Conservation (phyloP, 2,888 invertebrate genomes). For the Heliconius ethilla region DNA sequence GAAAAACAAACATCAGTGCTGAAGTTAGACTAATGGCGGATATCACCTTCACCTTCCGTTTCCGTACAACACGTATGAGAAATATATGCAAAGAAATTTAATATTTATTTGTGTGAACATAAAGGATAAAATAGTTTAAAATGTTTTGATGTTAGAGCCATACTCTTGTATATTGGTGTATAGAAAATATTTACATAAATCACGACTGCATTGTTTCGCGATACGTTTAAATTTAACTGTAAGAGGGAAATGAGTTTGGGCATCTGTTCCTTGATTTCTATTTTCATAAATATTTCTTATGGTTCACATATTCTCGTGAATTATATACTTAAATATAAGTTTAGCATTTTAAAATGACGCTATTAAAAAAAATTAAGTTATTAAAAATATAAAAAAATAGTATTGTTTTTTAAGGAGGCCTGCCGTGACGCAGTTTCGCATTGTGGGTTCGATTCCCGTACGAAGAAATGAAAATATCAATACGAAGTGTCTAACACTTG, state of each 20-base stretch:
- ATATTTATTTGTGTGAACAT: background rate
- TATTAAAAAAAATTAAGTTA: background rate
- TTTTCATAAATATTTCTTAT: conserved; percentile 6
- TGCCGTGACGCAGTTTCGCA: too few relatives aligned
- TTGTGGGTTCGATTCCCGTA: too few relatives aligned
- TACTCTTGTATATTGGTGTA: conserved; percentile 51
- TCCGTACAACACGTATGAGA: conserved; percentile 47
- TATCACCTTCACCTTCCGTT: conserved; percentile 63
- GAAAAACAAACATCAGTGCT: conserved; percentile 52
- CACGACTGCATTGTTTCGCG: conserved; percentile 39
- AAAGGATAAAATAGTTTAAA: conserved; percentile 21
- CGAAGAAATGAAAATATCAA: too few relatives aligned
- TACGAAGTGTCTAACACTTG: too few relatives aligned
- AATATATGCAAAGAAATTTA: background rate
- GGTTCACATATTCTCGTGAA: background rate
- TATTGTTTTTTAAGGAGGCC: too few relatives aligned
- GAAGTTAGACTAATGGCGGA: conserved; percentile 56
- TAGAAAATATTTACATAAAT: conserved; percentile 51
- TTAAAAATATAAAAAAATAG: too few relatives aligned
- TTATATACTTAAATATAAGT: too few relatives aligned
- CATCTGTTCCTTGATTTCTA: conserved; percentile 31
- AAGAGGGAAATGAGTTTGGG: conserved; percentile 31
- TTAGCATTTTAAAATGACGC: background rate
- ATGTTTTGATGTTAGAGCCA: conserved; percentile 1
- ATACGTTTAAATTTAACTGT: conserved; percentile 31